A percentile compares a stretch with the other conserved stretches of the same genome.
Conservation (phyloP, 2,113 vertebrate species). For the Castor canadensis region DNA sequence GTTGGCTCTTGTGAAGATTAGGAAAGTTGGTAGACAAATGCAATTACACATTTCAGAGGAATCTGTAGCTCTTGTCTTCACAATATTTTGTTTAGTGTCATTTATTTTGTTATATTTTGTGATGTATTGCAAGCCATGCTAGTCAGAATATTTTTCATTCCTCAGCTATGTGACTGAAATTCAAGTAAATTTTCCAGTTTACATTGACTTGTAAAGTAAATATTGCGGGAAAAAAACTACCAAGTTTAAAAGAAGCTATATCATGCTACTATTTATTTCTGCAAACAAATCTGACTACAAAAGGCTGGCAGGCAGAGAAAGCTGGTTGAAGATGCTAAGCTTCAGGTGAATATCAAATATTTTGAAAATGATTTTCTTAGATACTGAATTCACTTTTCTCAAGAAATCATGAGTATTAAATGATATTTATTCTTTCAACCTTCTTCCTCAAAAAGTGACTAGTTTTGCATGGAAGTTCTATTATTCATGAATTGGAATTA, state of each 20-base stretch:
- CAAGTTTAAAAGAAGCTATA: constrained; percentile 48
- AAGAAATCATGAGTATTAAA: background rate
- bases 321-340: background rate
- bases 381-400: background rate
- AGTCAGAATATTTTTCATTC: constrained; percentile 35
- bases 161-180: constrained; percentile 41
- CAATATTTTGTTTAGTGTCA: background rate
- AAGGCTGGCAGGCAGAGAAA: background rate
- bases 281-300: constrained; percentile 23
- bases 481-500: background rate
- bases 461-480: background rate
- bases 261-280: constrained; percentile 54
- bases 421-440: background rate
- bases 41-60: background rate
- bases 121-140: background rate
- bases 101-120: constrained; percentile 26
- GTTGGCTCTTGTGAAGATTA: background rate
- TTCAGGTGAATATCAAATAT: constrained; percentile 43
- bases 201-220: constrained; percentile 63
- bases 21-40: background rate
- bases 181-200: constrained; percentile 60
- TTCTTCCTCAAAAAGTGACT: background rate
- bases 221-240: constrained; percentile 54
- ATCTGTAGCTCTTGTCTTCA: background rate
- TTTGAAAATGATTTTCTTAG: constrained; percentile 23